These are phyloP conservation scores for Epistrophe eligans DNA, from an alignment of 2,888 invertebrate species.

Conservation along the genomic window DNA sequence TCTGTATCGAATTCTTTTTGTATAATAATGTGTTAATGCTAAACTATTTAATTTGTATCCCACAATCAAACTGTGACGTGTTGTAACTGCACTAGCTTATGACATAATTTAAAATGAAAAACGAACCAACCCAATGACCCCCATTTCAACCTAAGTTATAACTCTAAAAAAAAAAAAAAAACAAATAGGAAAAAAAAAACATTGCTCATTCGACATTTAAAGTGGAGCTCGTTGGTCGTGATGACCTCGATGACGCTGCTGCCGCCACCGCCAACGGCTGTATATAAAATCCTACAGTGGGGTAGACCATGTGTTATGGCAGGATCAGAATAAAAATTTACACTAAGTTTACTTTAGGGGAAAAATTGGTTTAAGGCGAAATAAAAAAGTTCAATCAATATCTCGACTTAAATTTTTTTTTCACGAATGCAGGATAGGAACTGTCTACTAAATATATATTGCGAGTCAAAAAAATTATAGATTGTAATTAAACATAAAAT, in stretches of 20 bases:
- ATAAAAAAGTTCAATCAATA: too few relatives aligned
- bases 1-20: too few relatives aligned
- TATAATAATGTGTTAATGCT: too few relatives aligned
- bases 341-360: too few relatives aligned
- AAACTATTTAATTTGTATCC: neutral
- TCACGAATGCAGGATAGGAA: too few relatives aligned
- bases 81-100: neutral
- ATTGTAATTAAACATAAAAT: too few relatives aligned
- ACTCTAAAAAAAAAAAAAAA: conserved; percentile 3
- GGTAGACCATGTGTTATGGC: neutral
- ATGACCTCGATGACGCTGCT: conserved; percentile 44
- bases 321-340: neutral
- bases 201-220: conserved; percentile 43
- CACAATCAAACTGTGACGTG: neutral
- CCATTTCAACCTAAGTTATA: neutral
- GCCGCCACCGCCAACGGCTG: neutral
- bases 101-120: conserved; percentile 5
- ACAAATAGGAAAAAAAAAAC: neutral
- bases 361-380: too few relatives aligned
- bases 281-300: neutral
- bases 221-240: conserved; percentile 37
- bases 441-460: too few relatives aligned
- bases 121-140: conserved; percentile 19
- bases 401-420: too few relatives aligned
- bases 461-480: too few relatives aligned